Percentiles rank a stretch among this genome's conserved stretches.
These are phyloP conservation scores for Phymanthus crucifer DNA, from an alignment of 92 coral and sea anemone species.

Conservation along the genomic window DNA sequence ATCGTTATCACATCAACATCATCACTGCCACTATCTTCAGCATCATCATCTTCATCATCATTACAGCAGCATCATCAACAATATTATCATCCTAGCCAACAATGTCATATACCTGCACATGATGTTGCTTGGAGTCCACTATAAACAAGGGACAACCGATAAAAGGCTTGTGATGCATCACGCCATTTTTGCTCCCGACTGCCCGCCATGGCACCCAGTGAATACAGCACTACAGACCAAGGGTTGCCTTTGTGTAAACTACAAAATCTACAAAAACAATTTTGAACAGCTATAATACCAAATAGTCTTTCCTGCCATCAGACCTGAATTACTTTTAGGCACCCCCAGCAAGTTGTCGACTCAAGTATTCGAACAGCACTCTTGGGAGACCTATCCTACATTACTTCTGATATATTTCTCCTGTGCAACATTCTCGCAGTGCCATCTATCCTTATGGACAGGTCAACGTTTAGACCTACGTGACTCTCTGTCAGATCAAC, in stretches of 20 bases:
- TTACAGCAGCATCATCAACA: no score
- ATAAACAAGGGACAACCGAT: conserved; percentile 82
- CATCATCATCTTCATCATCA: no score
- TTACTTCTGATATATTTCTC: no score
- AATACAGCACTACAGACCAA: conserved; percentile 74
- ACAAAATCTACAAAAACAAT: conserved; percentile 52
- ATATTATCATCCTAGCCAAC: neutral
- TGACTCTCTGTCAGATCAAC: neutral
- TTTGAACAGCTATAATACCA: neutral
- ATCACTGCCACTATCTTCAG: no score
- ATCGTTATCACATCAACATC: no score
- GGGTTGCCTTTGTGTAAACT: conserved; percentile 67
- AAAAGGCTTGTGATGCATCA: conserved; percentile 87
- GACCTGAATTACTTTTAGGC: neutral
- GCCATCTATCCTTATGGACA: neutral
- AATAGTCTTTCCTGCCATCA: no score
- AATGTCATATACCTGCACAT: conserved; percentile 59
- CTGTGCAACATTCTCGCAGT: neutral
- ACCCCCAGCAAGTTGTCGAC: neutral
- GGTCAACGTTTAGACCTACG: neutral
- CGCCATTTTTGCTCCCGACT: conserved; percentile 87
- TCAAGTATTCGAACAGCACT: no score
- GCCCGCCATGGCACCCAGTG: conserved; percentile 74
- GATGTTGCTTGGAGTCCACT: conserved; percentile 68
- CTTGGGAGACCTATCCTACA: no score